phyloP scores from a whole-genome alignment of 2,888 invertebrate species.

The Amblyjoppa fuscipennis region DNA sequence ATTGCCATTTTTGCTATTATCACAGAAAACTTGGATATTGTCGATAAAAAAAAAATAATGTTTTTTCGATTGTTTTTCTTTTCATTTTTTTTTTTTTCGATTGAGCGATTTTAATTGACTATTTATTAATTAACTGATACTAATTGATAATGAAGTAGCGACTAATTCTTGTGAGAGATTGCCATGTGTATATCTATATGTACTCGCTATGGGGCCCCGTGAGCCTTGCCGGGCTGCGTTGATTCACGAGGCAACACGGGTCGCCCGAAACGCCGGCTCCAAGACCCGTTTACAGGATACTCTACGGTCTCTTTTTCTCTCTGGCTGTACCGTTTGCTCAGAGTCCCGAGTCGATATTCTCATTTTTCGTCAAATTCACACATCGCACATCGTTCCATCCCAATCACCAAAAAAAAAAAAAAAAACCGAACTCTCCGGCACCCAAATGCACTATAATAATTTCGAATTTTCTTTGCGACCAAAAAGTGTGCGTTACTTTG shows the following conservation, averaged over 20 bases:
- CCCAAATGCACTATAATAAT: background rate
- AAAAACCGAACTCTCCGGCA: background rate
- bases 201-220: constrained; percentile 83
- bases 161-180: constrained; percentile 85
- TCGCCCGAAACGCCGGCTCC: constrained; percentile 82
- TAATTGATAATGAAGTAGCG: constrained; percentile 83
- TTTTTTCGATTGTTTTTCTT: constrained; percentile 29
- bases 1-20: constrained; percentile 73
- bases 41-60: constrained; percentile 23
- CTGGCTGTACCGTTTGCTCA: constrained; percentile 15
- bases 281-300: constrained; percentile 71
- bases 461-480: background rate
- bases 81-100: constrained; percentile 27
- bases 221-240: constrained; percentile 72
- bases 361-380: constrained; percentile 20
- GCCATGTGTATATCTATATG: constrained; percentile 85
- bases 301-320: constrained; percentile 38
- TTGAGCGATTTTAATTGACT: constrained; percentile 80
- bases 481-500: background rate
- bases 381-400: background rate
- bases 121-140: constrained; percentile 83
- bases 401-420: constrained; percentile 4
- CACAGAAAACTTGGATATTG: constrained; percentile 56
- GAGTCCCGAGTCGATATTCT: constrained; percentile 15
- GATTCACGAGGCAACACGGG: constrained; percentile 74